Evolutionary conservation across 92 coral and sea anemone genomes (phyloP), one percentile per base, ranked within the genome.

Genomic region (Epizoanthus ramosus): DNA sequence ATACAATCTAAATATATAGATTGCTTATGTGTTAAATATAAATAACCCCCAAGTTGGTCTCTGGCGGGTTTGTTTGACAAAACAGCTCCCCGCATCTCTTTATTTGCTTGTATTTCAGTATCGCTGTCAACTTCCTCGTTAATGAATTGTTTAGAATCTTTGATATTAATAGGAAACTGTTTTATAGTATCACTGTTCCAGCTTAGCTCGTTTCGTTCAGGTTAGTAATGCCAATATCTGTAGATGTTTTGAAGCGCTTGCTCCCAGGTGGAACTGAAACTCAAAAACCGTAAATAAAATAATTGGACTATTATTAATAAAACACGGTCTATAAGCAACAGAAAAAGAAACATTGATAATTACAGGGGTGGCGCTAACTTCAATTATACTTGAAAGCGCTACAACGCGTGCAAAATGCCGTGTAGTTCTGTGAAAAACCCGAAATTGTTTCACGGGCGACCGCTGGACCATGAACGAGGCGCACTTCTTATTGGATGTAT

Each of bases 401-500:
- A 16, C 45, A 19, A 23, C n/a, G 21, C 72, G 35, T 37, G 45
- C n/a, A 35, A 25, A 9, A 28, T 16, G 63, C 22, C 14, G 63
- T 14, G 63, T 57, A 57, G 31, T 28, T 28, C 31, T 57, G 61
- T 7, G 18, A 3, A 10, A 23, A 37, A 12, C 5, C 10, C 45
- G 13, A n/a, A 4, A 67, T 33, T 67, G 50, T 33, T 67, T 67
- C 47, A 35, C 50, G 72, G 18, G 47, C 72, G 72, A 67, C 50
- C 72, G 72, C 72, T 67, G 72, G 39, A 28, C 72, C 47, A 50
- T 16, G 72, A 33, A 67, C 54, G 54, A 9, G 54, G 54, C 54
- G 13, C 54, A 12, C 15, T 2, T 50, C 15, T 50, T 9, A 12
- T 50, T 50, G 54, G 15, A 50, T 12, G 15, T 47, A 37, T 28